These are phyloP conservation scores for Corythornis cristatus DNA, from an alignment of 2,113 vertebrate species.

Conservation along the genomic window DNA sequence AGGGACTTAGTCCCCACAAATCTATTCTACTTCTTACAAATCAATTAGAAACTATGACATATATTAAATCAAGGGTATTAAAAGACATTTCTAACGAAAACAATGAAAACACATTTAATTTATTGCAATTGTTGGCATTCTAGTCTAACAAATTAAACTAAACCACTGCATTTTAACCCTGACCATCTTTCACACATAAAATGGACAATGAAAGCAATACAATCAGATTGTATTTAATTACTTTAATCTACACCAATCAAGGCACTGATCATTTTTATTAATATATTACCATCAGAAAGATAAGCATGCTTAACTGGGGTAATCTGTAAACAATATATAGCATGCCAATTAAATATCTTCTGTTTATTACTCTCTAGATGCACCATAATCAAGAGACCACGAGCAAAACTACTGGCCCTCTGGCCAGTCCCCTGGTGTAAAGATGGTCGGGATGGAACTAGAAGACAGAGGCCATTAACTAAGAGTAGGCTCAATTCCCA, in stretches of 20 bases:
- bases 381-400: neutral
- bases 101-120: neutral
- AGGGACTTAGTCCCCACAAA: neutral
- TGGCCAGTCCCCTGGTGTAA: neutral
- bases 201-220: neutral
- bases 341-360: neutral
- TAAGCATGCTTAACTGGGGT: neutral
- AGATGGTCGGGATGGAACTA: neutral
- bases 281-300: neutral
- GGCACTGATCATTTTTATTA: neutral
- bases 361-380: neutral
- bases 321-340: neutral
- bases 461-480: neutral
- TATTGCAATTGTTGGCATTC: neutral
- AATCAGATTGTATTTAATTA: neutral
- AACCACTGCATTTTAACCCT: neutral
- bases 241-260: neutral
- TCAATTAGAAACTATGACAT: neutral
- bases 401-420: neutral
- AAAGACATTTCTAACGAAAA: neutral
- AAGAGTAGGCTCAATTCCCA: neutral
- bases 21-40: neutral
- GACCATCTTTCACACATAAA: neutral
- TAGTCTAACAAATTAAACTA: neutral
- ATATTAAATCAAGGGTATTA: neutral